Base-by-base conservation (phyloP, 2,113 vertebrate species). In the Barnardius zonarius region DNA sequence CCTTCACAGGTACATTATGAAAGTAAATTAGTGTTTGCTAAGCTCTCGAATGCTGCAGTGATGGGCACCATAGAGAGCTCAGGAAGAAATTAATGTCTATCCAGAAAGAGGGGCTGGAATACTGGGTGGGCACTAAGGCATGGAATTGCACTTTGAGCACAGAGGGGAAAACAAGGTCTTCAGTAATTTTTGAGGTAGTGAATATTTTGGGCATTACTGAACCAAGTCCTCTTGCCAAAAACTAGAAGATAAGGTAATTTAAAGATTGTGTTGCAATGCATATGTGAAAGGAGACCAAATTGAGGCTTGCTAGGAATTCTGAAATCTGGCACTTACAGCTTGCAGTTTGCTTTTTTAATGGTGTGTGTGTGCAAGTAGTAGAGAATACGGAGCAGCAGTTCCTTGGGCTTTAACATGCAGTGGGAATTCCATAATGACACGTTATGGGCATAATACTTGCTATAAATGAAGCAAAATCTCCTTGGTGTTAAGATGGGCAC, bases 11-110 rank as follows among this genome's bases (percentile, higher is more conserved):
- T 72, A 74, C 3, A 23, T 68, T 70, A 10, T 88, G 82, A 72
- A 93, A 94, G 68, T 83, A 83, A 90, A 80, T 94, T 31, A 78
- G 39, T 30, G 35, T 86, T 94, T 82, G 31, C 77, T 74, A 68
- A 92, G 27, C 46, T 77, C 24, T 83, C 16, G 72, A 73, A 83
- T 72, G 73, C 39, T 75, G 1, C 25, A 48, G 75, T 44, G 68
- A 28, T 75, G 55, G 81, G 51, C 62, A 61, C 15, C 13, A 3
- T 4, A 6, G 86, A 94, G 28, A 84, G 39, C 31, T 63, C 48
- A 16, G 41, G 37, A 44, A 44, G 55, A 88, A 88, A 84, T 72
- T 10, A 76, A 63, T 68, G 51, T 78, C 59, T 88, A 41, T 48
- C 68, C 5, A 0, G 68, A 77, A 63, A 88, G 41, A 67, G 90